phyloP scores from a whole-genome alignment of 2,888 invertebrate genomes.

The Orthonychiurus folsomi region DNA sequence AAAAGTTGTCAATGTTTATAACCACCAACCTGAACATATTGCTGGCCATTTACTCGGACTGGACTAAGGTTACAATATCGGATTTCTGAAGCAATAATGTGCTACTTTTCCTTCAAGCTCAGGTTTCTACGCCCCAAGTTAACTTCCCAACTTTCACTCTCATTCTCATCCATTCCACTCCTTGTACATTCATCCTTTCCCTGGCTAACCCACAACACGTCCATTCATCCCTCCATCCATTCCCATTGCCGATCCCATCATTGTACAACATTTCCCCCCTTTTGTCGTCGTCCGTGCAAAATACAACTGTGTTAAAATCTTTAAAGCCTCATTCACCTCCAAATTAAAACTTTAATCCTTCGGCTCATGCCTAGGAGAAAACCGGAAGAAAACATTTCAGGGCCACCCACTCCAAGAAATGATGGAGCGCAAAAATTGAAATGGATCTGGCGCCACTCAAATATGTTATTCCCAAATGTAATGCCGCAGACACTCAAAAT shows the following conservation, averaged over 20 bases:
- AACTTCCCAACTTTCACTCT: slow-evolving; percentile 15
- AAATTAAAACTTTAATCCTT: no score
- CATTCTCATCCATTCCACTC: slow-evolving; percentile 8
- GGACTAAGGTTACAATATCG: slow-evolving; percentile 15
- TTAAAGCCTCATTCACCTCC: no score
- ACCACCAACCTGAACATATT: slow-evolving; percentile 23
- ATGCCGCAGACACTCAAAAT: no score
- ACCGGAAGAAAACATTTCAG: background rate
- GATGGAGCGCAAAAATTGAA: no score
- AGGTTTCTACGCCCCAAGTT: background rate
- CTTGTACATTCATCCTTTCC: slow-evolving; percentile 4
- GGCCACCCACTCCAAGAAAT: no score
- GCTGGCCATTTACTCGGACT: slow-evolving; percentile 15
- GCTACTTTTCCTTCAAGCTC: slow-evolving; percentile 6
- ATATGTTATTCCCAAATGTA: no score
- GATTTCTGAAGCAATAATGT: slow-evolving; percentile 6
- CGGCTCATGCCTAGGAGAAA: no score
- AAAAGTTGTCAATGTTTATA: slow-evolving; percentile 21
- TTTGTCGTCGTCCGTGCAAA: no score
- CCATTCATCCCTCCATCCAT: background rate
- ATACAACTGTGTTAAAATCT: no score
- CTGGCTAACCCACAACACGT: slow-evolving; percentile 5
- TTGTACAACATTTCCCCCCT: background rate
- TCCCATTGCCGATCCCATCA: background rate
- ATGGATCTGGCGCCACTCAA: no score